Evolutionary conservation across 2,888 invertebrate species (phyloP), one percentile per base, ranked within the genome.

Genomic region (Agriopis leucophaearia): DNA sequence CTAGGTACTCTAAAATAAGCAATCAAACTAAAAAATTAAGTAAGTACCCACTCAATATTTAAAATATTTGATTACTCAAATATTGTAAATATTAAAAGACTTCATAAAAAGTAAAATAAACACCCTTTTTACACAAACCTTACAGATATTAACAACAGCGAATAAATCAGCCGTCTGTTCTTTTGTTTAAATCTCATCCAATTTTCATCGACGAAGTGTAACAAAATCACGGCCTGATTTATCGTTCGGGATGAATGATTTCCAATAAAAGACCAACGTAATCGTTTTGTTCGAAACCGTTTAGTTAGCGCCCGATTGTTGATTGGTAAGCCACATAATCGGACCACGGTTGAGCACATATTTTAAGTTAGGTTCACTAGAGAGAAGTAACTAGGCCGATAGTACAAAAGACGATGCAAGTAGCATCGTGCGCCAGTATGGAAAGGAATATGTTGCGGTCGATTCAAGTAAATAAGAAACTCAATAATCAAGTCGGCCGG

Each of bases 201-300:
- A 45, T 58, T 59, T 40, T 15, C 38, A 60, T 44, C 48, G 55
- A n/a, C 40, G n/a, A 50, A 55, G 48, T 55, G 59, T 60, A 55
- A 50, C 60, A 42, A 55, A 65, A 55, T 60, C 55, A 38, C 35
- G 40, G 44, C 45, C 48, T 60, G 54, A 66, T 56, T 66, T 62
- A 42, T 57, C 61, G 50, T 35, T 58, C 27, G 15, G 56, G 57
- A 47, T 47, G 66, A 66, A 27, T 58, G 66, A 47, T 47, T 66
- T 57, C 38, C 35, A 61, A 66, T 61, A 56, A 54, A 55, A 48
- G 60, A 47, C 36, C 54, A 8, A 40, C 40, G 40, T 52, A 45
- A 62, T 45, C 50, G 50, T 62, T 57, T 66, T 66, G 62, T 66
- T 66, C 62, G 35, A 18, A 52, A n/a, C 47, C 57, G 47, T 58